phyloP scores from a whole-genome alignment of 2,113 vertebrate species.

The Propithecus coquereli region DNA sequence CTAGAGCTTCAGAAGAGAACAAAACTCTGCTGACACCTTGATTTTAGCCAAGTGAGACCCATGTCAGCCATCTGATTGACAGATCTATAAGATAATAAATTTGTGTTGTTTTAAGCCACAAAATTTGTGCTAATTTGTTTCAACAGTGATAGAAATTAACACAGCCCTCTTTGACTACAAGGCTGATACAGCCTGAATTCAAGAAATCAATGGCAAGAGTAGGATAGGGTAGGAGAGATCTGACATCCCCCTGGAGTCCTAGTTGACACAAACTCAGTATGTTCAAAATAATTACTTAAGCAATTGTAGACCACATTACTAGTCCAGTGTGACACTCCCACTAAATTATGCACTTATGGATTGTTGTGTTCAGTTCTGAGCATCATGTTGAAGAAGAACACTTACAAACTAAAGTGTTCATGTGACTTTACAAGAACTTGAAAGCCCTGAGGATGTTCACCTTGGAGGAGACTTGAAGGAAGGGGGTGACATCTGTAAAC shows the following conservation, averaged over 20 bases:
- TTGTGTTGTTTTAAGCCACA: background rate
- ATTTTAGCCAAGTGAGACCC: background rate
- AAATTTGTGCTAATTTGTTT: background rate
- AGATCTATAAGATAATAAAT: background rate
- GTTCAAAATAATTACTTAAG: background rate
- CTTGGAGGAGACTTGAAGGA: background rate
- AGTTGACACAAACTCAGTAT: background rate
- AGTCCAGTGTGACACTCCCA: background rate
- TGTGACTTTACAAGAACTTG: background rate
- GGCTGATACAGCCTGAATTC: background rate
- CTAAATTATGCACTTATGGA: background rate
- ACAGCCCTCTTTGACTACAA: background rate
- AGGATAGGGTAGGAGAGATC: background rate
- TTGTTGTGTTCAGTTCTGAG: background rate
- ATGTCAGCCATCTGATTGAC: background rate
- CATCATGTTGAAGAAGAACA: background rate
- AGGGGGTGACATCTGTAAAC: background rate
- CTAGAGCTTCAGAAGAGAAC: background rate
- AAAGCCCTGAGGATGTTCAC: background rate
- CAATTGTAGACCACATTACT: background rate
- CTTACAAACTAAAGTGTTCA: background rate
- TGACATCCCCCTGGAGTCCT: background rate
- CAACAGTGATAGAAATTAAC: background rate
- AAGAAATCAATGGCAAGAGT: background rate
- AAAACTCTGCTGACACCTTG: background rate